Evolutionary conservation across 2,888 invertebrate species (phyloP), one percentile per base, ranked within the genome.

Genomic region (Aporophyla nigra): DNA sequence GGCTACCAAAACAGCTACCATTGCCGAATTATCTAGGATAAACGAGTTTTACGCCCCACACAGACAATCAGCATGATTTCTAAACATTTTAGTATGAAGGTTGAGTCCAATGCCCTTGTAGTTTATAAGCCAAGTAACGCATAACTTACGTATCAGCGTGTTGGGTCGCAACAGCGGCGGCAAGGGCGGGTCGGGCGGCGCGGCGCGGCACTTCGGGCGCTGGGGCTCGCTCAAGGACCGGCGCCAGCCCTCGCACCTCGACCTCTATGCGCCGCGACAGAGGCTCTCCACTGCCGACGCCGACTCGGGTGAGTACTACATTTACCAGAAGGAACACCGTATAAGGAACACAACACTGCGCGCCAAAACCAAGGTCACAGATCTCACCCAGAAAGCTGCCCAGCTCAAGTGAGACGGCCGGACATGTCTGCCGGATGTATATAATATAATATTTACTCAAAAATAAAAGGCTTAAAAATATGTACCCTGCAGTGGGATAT

Each of bases 221-320:
- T 98, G 98, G 98, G 98, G 98, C 84, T 98, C 98, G 33, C 95
- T 98, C 62, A 98, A 98, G 94, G 98, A 98, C 90, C 96, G 98
- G 56, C 94, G 98, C 24, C 98, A 97, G 85, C 97, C 97, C 85
- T 97, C 97, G 24, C 98, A 98, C 87, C 97, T 97, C 6, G 96
- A 96, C 59, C 92, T 96, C 2, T 95, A 95, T 87, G 93, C 92
- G 90, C 93, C 95, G 0, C 70, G 95, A 0, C 95, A 95, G 88
- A 85, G 96, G 5, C 93, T 95, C 27, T 95, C 96, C 74, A 93
- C 95, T 0, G 94, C 95, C 0, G 97, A 97, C 67, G 91, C 92
- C 0, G 97, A 97, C 83, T 95, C 95, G 0, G 95, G 97, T 96
- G 24, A 85, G 83, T 77, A 27, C 62, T 46, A 46, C 10, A 46